Evolutionary conservation across 37 sponge, comb jelly and placozoan genomes (phyloP).

Genomic region (Hexactinellida sp.): DNA sequence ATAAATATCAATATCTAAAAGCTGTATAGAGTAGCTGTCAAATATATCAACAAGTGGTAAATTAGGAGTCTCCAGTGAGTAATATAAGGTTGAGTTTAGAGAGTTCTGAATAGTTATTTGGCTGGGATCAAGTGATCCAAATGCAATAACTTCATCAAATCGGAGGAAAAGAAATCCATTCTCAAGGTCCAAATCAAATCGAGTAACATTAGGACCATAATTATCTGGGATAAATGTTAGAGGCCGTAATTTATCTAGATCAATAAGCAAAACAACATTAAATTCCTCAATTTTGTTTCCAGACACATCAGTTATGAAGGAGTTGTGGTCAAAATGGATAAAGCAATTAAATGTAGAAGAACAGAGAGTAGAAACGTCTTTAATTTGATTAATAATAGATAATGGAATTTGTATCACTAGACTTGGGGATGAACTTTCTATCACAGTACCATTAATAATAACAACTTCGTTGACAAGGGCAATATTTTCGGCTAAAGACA

Average conservation of each 20-base stretch:
- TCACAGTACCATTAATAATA: slow-evolving; percentile 24
- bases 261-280: not conserved
- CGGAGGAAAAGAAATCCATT: slow-evolving; percentile 27
- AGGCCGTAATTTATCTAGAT: not conserved
- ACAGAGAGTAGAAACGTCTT: slow-evolving; percentile 33
- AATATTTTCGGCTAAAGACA: slow-evolving; percentile 28
- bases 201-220: slow-evolving; percentile 35
- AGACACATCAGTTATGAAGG: slow-evolving; percentile 69
- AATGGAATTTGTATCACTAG: slow-evolving; percentile 38
- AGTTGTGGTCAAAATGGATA: slow-evolving; percentile 21
- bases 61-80: slow-evolving; percentile 27
- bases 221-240: slow-evolving; percentile 38
- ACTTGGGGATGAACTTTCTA: slow-evolving; percentile 33
- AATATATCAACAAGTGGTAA: not conserved
- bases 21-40: slow-evolving; percentile 22
- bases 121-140: slow-evolving; percentile 20
- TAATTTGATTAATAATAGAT: slow-evolving; percentile 42
- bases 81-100: slow-evolving; percentile 34
- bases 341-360: slow-evolving; percentile 23
- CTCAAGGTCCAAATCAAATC: slow-evolving; percentile 56
- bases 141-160: slow-evolving; percentile 52
- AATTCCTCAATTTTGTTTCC: slow-evolving; percentile 49
- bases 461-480: not conserved
- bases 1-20: slow-evolving; percentile 37
- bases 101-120: slow-evolving; percentile 53